Conservation (phyloP, 2,113 vertebrate species). For the Gopherus flavomarginatus region DNA sequence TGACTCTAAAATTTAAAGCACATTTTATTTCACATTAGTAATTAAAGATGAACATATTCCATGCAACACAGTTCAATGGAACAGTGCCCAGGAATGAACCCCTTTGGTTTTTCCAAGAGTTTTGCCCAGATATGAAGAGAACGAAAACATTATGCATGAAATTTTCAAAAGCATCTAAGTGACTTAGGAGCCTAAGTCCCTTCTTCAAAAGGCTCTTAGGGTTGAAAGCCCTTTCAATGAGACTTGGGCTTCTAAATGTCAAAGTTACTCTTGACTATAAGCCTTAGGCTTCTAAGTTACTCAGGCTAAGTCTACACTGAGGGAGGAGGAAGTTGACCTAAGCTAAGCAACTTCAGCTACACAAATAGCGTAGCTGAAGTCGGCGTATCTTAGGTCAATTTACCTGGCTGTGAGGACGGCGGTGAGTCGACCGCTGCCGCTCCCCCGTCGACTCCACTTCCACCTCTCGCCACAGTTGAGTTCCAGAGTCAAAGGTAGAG, state of each 20-base stretch:
- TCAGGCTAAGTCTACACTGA: no score
- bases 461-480: no score
- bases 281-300: neutral
- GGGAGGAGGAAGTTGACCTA: no score
- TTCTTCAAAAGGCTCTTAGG: neutral
- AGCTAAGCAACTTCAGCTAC: no score
- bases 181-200: neutral
- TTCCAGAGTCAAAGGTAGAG: no score
- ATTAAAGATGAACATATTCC: neutral
- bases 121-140: neutral
- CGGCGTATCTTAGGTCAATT: no score
- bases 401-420: no score
- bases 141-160: neutral
- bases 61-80: neutral
- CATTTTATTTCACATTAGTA: neutral
- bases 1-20: neutral
- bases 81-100: neutral
- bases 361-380: no score
- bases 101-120: neutral
- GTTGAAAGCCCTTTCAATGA: neutral
- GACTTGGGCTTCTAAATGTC: neutral
- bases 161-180: neutral
- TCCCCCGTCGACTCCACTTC: no score
- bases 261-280: no score
- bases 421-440: no score